These are phyloP conservation scores for Hydra vulgaris DNA, from an alignment of 30 jellyfish, hydroid and myxozoan genomes.

Conservation along the genomic window DNA sequence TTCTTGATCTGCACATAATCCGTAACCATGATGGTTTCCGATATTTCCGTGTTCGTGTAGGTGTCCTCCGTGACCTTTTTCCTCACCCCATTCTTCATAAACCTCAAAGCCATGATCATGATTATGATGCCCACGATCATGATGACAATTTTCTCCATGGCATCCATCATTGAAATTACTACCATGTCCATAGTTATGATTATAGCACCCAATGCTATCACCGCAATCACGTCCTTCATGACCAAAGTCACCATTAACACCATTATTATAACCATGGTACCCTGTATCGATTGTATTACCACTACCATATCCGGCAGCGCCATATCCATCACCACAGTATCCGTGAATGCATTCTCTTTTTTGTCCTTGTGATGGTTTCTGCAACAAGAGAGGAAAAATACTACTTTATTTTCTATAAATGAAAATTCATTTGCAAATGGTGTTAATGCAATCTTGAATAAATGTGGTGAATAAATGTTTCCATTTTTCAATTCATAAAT, in stretches of 20 bases:
- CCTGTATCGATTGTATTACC: conserved; percentile 8
- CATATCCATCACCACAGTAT: conserved; percentile 26
- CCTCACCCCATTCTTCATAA: conserved; percentile 88
- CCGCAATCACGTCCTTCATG: conserved; percentile 20
- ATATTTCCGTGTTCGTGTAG: conserved; percentile 72
- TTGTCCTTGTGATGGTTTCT: neutral
- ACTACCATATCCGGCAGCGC: conserved; percentile 34
- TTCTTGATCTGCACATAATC: conserved; percentile 49
- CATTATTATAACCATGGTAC: conserved; percentile 13
- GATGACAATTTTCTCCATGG: conserved; percentile 89
- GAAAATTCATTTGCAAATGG: neutral
- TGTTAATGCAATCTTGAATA: no score
- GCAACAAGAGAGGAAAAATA: neutral
- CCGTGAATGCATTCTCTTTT: conserved; percentile 3
- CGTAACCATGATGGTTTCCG: conserved; percentile 60
- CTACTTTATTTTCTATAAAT: neutral
- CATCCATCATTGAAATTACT: conserved; percentile 66
- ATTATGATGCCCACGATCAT: conserved; percentile 55
- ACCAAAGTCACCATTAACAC: conserved; percentile 11
- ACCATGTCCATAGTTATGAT: conserved; percentile 43
- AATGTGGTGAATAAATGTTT: neutral
- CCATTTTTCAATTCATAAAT: neutral
- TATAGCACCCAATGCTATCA: conserved; percentile 5
- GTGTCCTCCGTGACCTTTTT: conserved; percentile 64
- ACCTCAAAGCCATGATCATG: conserved; percentile 60